Evolutionary conservation across 2,888 invertebrate species (phyloP).

Genomic region (Didymodactylos carnosus): DNA sequence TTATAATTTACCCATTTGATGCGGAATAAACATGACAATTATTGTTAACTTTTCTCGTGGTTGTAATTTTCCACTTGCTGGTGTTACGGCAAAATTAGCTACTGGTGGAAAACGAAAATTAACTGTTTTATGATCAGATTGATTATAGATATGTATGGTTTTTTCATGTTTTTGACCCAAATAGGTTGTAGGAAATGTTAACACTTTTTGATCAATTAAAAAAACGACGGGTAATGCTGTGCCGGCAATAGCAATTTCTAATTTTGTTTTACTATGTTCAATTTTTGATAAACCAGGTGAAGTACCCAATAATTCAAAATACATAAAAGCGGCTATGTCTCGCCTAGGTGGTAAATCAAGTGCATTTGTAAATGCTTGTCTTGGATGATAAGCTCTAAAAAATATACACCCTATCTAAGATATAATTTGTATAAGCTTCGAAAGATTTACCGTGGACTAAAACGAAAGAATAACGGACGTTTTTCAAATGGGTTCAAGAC

Average conservation of each 20-base stretch:
- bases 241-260: conserved; percentile 29
- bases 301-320: conserved; percentile 30
- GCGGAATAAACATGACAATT: conserved; percentile 31
- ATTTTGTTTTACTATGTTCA: conserved; percentile 11
- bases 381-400: conserved; percentile 28
- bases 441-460: conserved; percentile 28
- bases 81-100: conserved; percentile 30
- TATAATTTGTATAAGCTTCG: not conserved
- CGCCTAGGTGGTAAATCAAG: conserved; percentile 26
- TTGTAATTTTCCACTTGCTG: conserved; percentile 26
- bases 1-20: conserved; percentile 26
- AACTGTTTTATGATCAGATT: conserved; percentile 24
- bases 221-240: conserved; percentile 32
- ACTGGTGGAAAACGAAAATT: conserved; percentile 28
- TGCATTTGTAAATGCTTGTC: conserved; percentile 27
- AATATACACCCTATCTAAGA: too few relatives aligned
- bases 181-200: conserved; percentile 29
- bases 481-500: conserved; percentile 30
- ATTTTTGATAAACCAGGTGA: conserved; percentile 20
- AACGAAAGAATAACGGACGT: conserved; percentile 29
- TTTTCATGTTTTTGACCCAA: conserved; percentile 28
- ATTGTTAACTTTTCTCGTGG: conserved; percentile 27
- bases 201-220: conserved; percentile 23
- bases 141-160: conserved; percentile 26
- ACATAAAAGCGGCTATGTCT: conserved; percentile 32